Base-by-base conservation (phyloP, 2,888 invertebrate genomes). In the Synanthedon myopaeformis region DNA sequence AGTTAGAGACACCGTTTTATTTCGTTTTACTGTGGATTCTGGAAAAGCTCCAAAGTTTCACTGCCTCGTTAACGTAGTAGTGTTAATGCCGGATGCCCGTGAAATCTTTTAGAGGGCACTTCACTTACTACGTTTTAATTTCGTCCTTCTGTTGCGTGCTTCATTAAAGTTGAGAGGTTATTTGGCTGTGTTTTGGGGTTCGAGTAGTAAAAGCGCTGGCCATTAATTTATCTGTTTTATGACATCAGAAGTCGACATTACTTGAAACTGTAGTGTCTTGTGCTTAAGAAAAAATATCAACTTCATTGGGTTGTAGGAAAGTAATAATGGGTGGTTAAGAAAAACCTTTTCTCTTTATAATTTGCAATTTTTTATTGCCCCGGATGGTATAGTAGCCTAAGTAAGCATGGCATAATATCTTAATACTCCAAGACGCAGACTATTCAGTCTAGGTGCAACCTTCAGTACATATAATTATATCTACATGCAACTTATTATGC, bases 111-210 rank as follows among this genome's bases (percentile, higher is more conserved):
- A 73, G 72, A 74, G 76, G 67, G 69, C 67, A 73, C 82, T 81
- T 65, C 74, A 72, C 62, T 68, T 63, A 62, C 35, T 64, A 61
- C 70, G 70, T 79, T 83, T 83, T 79, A 79, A 75, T 77, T 76
- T 49, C 49, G 72, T 72, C 76, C 72, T 72, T 74, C 72, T 71
- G 68, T 70, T 69, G 72, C 67, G 69, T 67, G 74, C 76, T 81
- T 86, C 83, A 79, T 85, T 84, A 84, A 76, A 65, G 68, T 69
- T 65, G 65, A 82, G 82, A 73, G 80, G 80, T 72, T 76, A 76
- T 81, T 84, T 81, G 80, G 82, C 78, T 71, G 71, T 71, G 65
- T 73, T 73, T 23, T 19, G 19, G 49, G 45, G 45, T 45, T 45
- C 45, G 45, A 45, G 45, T n/a, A 45, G 45, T 45, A 45, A 45